Conservation (phyloP, 2,888 invertebrate genomes). For the Stenotaenia linearis region DNA sequence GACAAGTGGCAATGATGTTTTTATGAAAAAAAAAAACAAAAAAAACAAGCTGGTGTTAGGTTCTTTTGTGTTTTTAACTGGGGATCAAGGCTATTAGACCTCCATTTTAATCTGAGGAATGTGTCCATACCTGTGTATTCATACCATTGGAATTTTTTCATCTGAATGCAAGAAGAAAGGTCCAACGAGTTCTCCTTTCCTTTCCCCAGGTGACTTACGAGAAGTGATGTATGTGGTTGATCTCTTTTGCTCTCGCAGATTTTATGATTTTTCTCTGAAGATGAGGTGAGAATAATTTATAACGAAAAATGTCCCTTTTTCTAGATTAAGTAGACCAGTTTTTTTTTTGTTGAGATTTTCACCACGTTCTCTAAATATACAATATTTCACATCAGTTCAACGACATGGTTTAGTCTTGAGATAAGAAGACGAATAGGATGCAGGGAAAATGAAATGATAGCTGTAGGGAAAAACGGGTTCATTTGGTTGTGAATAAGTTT, state of each 20-base stretch:
- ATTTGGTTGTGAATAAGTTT: slow-evolving; percentile 15
- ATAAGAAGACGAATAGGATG: slow-evolving; percentile 16
- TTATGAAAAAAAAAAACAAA: background rate
- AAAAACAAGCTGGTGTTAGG: background rate
- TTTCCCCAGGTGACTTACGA: background rate
- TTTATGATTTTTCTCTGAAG: slow-evolving; percentile 8
- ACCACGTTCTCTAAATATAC: background rate
- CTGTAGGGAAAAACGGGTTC: slow-evolving; percentile 24
- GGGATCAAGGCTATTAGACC: slow-evolving; percentile 24
- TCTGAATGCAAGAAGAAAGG: background rate
- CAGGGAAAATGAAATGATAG: slow-evolving; percentile 20
- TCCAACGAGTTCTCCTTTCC: background rate
- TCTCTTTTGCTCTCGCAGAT: slow-evolving; percentile 1
- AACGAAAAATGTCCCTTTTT: background rate
- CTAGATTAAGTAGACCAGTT: background rate
- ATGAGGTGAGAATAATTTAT: background rate
- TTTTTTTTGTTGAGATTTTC: background rate
- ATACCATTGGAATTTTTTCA: background rate
- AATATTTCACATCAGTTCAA: slow-evolving; percentile 21
- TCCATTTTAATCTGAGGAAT: slow-evolving; percentile 16
- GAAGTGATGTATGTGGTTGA: slow-evolving; percentile 10
- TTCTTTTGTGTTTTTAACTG: slow-evolving; percentile 5
- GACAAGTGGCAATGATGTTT: slow-evolving; percentile 6
- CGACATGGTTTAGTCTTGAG: slow-evolving; percentile 11
- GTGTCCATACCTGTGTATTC: slow-evolving; percentile 24